These are phyloP conservation scores for Gobiocypris rarus DNA, from an alignment of 2,113 vertebrate species.

Conservation along the genomic window DNA sequence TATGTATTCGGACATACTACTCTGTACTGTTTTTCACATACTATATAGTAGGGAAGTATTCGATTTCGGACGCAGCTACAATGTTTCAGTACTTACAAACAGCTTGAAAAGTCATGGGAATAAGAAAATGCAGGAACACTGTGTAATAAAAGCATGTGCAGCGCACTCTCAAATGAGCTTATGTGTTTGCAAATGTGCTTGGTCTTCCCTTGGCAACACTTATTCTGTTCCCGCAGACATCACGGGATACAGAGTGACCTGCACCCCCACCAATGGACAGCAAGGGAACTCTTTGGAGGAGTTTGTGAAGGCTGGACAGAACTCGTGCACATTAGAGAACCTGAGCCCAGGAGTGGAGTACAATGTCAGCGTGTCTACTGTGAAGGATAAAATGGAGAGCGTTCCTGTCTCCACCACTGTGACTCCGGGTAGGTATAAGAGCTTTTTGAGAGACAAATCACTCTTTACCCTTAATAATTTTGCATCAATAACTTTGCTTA, in stretches of 20 bases:
- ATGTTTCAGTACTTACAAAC: neutral
- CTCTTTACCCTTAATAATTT: neutral
- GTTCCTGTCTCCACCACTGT: constrained; percentile 84
- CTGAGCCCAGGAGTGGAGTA: constrained; percentile 93
- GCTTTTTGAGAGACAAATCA: neutral
- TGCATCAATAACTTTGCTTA: neutral
- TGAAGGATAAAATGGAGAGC: constrained; percentile 91
- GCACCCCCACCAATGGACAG: constrained; percentile 83
- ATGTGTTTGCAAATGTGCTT: neutral
- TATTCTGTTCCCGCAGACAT: constrained; percentile 75
- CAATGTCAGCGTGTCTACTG: constrained; percentile 91
- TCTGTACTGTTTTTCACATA: too few relatives aligned
- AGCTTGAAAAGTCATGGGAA: neutral
- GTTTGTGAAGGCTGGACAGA: constrained; percentile 85
- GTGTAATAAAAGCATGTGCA: neutral
- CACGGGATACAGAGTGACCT: constrained; percentile 90
- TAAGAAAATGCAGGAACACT: neutral
- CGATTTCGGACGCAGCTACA: too few relatives aligned
- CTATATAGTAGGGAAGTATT: too few relatives aligned
- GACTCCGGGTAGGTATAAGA: constrained; percentile 82
- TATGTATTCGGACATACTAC: too few relatives aligned
- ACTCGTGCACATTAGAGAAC: constrained; percentile 89
- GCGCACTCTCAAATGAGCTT: neutral
- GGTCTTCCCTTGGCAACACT: neutral
- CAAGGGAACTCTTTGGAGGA: constrained; percentile 90